These are phyloP conservation scores for Sylvia atricapilla DNA, from an alignment of 2,113 vertebrate genomes.

Conservation along the genomic window DNA sequence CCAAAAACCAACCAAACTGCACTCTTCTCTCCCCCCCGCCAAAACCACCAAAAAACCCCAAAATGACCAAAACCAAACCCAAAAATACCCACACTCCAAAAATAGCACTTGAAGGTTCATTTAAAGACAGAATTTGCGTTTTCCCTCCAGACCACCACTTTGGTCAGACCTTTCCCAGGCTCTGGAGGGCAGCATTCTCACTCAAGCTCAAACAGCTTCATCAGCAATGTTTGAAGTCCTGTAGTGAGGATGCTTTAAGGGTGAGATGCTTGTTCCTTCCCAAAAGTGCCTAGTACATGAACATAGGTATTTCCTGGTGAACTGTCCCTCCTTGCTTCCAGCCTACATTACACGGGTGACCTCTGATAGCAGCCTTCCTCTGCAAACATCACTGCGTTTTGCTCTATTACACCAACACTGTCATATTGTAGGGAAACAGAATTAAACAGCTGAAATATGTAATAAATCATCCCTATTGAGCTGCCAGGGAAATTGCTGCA, in stretches of 20 bases:
- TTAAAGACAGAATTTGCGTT: background rate
- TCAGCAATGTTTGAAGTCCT: background rate
- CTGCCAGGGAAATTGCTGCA: background rate
- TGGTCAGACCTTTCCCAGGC: background rate
- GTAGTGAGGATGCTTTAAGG: background rate
- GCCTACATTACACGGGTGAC: background rate
- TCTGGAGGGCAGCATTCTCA: background rate
- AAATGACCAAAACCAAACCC: too few relatives aligned
- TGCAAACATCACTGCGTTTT: background rate
- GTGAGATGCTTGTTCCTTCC: background rate
- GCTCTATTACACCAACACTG: background rate
- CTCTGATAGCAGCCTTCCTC: constrained; percentile 13
- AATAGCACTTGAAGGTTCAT: background rate
- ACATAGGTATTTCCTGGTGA: constrained; percentile 31
- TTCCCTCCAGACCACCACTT: background rate
- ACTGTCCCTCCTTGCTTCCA: constrained; percentile 4
- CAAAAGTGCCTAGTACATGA: background rate
- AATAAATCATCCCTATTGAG: background rate
- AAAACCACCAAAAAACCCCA: too few relatives aligned
- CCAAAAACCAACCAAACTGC: background rate
- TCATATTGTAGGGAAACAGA: background rate
- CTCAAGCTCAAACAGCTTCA: background rate
- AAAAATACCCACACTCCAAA: background rate
- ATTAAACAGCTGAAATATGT: background rate
- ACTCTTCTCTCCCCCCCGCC: too few relatives aligned